These are phyloP conservation scores for Dexiosoma caninum DNA, from an alignment of 2,888 invertebrate genomes.

Conservation along the genomic window DNA sequence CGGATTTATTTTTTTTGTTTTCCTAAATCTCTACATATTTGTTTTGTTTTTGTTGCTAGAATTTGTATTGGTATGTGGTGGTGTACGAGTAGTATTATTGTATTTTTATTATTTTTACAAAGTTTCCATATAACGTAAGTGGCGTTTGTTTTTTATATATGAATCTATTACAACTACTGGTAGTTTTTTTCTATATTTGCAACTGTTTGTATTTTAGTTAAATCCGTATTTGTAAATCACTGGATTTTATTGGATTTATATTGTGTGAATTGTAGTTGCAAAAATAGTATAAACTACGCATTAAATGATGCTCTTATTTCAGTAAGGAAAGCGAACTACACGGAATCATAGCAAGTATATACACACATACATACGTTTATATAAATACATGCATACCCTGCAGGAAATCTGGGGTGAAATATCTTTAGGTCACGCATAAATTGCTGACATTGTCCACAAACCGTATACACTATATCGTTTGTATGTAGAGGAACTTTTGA, in stretches of 20 bases:
- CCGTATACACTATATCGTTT: too few species aligned
- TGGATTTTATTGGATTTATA: slow-evolving; percentile 63
- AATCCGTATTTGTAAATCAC: slow-evolving; percentile 61
- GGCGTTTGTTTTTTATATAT: slow-evolving; percentile 2
- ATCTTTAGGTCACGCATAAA: too few species aligned
- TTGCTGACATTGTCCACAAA: too few species aligned
- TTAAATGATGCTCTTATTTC: not conserved
- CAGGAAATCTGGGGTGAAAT: too few species aligned
- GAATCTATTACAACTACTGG: not conserved
- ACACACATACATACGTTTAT: not conserved
- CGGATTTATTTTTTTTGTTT: slow-evolving; percentile 7
- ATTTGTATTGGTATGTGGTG: slow-evolving; percentile 7
- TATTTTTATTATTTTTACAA: slow-evolving; percentile 11
- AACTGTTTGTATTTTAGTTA: slow-evolving; percentile 35
- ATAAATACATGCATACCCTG: too few species aligned
- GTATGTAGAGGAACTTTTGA: too few species aligned
- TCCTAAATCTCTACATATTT: not conserved
- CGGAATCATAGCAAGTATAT: not conserved
- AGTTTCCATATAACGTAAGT: slow-evolving; percentile 6
- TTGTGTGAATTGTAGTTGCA: slow-evolving; percentile 56
- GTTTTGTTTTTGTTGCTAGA: not conserved
- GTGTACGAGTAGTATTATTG: not conserved
- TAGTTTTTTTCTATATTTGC: slow-evolving; percentile 47
- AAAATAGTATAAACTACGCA: slow-evolving; percentile 22
- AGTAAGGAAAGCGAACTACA: not conserved